These are phyloP conservation scores for Papilio dardanus DNA, from an alignment of 1,140 invertebrate species.

Conservation along the genomic window DNA sequence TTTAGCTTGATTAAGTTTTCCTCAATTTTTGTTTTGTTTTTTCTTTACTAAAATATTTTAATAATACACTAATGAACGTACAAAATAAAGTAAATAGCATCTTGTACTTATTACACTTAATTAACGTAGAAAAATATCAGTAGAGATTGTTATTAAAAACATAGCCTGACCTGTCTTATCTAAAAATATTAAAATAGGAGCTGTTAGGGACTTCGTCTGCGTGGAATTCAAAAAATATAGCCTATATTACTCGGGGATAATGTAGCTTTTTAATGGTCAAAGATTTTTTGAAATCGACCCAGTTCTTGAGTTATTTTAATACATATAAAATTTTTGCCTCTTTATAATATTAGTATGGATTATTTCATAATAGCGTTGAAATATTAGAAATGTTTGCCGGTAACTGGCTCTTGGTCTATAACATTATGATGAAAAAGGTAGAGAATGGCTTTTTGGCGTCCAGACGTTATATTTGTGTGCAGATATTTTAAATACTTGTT, in stretches of 20 bases:
- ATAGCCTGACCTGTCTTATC: no score
- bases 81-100: neutral
- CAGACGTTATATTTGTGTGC: slow-evolving; percentile 39
- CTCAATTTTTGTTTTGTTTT: neutral
- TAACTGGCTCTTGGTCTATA: slow-evolving; percentile 39
- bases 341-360: neutral
- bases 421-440: slow-evolving; percentile 44
- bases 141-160: no score
- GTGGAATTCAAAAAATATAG: no score
- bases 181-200: neutral
- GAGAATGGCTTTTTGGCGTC: slow-evolving; percentile 40
- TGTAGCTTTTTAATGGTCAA: no score
- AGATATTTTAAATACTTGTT: slow-evolving; percentile 42
- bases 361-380: no score
- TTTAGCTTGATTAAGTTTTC: slow-evolving; percentile 29
- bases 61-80: neutral
- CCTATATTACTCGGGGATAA: no score
- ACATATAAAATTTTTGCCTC: neutral
- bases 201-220: no score
- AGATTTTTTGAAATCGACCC: no score
- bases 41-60: slow-evolving; percentile 3
- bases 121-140: neutral
- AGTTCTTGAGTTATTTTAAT: no score
- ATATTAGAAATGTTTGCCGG: neutral
- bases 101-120: neutral